Evolutionary conservation across 1,140 invertebrate species (phyloP).

Genomic region (Zaprionus lachaisei): DNA sequence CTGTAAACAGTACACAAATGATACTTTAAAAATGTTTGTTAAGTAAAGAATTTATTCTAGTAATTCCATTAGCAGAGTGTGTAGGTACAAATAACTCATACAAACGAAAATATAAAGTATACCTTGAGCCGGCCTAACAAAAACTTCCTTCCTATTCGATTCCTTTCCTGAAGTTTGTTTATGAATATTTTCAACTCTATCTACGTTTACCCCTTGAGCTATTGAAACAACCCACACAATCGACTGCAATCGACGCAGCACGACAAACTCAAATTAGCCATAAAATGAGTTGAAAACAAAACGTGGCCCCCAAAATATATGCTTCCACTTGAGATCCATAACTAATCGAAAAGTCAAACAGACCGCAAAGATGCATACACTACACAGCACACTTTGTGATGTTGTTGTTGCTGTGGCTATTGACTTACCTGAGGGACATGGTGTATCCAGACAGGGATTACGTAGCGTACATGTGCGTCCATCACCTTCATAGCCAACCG

Average conservation of each 20-base stretch:
- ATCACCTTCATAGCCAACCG: conserved; percentile 92
- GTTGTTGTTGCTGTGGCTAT: conserved; percentile 25
- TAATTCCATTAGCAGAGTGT: background rate
- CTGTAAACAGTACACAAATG: background rate
- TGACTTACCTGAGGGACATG: conserved; percentile 89
- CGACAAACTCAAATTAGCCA: conserved; percentile 69
- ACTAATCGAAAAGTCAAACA: conserved; percentile 53
- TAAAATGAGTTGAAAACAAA: conserved; percentile 54
- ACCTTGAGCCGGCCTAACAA: background rate
- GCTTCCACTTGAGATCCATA: conserved; percentile 46
- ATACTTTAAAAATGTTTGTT: background rate
- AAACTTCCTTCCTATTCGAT: background rate
- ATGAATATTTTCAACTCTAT: background rate
- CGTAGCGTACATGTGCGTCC: conserved; percentile 90
- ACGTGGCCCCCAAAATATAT: conserved; percentile 41
- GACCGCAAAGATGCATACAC: conserved; percentile 41
- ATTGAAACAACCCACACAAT: conserved; percentile 35
- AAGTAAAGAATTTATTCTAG: background rate
- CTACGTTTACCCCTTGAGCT: background rate
- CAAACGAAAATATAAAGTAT: background rate
- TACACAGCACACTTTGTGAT: conserved; percentile 14
- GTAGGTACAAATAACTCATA: background rate
- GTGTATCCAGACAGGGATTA: conserved; percentile 89
- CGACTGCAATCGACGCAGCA: conserved; percentile 24
- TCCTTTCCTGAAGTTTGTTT: background rate